Base-by-base conservation (phyloP, 1,140 invertebrate species). In the Apis laboriosa region DNA sequence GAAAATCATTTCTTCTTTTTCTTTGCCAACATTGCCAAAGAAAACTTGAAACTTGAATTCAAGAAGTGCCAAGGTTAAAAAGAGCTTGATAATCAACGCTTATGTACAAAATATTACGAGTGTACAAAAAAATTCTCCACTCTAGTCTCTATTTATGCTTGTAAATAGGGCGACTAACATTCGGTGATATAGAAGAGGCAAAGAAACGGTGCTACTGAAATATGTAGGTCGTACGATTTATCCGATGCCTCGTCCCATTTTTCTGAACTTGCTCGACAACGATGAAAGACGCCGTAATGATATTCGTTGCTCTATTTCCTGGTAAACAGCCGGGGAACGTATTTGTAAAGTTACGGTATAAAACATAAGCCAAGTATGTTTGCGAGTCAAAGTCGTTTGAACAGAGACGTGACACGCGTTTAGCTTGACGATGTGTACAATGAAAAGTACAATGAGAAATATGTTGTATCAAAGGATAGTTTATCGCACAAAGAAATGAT, bases 171-270 rank as follows among this genome's bases (percentile, higher is more conserved):
- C 77, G 72, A 53, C 77, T 58, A 24, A 51, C 68, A 73, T 70
- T 80, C 70, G 21, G n/a, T 73, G 58, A 73, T 72, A 43, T 28
- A 53, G 49, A 73, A 15, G 28, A 53, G 24, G 58, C 58, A 80
- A 73, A 80, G 77, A 64, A 80, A 72, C 77, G 73, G 58, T 80
- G 68, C 49, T 64, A 55, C 58, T 80, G 77, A 80, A 80, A 80
- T 74, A 80, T 80, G 77, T 80, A 64, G 77, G 77, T 80, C 68
- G 77, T 19, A 55, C 77, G 77, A 60, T 73, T 80, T 80, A 80
- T 73, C 67, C 77, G 60, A 73, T 64, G 63, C 24, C 28, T 24
- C 66, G 77, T 17, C 63, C 49, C 58, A 74, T 70, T 80, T 80
- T 80, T 80, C 77, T 24, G 34, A 63, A 73, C 77, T 64, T 63